Conservation (phyloP, 2,888 invertebrate species). For the Nycteola revayana region DNA sequence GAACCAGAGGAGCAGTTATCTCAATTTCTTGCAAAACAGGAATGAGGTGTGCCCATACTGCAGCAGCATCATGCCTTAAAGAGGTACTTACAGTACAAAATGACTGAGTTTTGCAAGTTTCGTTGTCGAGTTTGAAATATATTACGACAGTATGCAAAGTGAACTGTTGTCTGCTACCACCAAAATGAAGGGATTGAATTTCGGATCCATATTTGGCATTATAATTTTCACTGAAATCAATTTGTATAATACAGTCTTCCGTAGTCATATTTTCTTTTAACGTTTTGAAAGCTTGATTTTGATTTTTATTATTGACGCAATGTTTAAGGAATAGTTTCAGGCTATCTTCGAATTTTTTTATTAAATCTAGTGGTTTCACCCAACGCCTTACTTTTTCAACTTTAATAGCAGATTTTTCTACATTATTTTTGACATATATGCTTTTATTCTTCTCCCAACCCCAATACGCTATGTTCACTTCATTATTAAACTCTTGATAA, state of each 20-base stretch:
- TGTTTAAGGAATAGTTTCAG: slow-evolving; percentile 5
- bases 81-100: slow-evolving; percentile 16
- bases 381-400: slow-evolving; percentile 9
- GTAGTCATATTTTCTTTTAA: slow-evolving; percentile 2
- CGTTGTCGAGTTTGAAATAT: slow-evolving; percentile 10
- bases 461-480: slow-evolving; percentile 10
- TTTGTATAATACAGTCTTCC: slow-evolving; percentile 9
- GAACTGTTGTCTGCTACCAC: slow-evolving; percentile 12
- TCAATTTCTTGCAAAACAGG: slow-evolving; percentile 20
- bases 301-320: slow-evolving; percentile 5
- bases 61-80: slow-evolving; percentile 17
- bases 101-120: slow-evolving; percentile 7
- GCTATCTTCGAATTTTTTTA: slow-evolving; percentile 2
- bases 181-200: slow-evolving; percentile 14
- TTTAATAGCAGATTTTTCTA: slow-evolving; percentile 13
- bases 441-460: slow-evolving; percentile 12
- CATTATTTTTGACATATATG: slow-evolving; percentile 9
- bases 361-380: slow-evolving; percentile 2
- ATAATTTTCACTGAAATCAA: slow-evolving; percentile 13
- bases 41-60: slow-evolving; percentile 19
- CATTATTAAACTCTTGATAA: slow-evolving; percentile 17
- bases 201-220: slow-evolving; percentile 10
- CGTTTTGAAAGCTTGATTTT: slow-evolving; percentile 3
- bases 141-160: slow-evolving; percentile 14
- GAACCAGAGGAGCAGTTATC: slow-evolving; percentile 9